These are phyloP conservation scores for Garra rufa DNA, from an alignment of 2,113 vertebrate species.

Conservation along the genomic window DNA sequence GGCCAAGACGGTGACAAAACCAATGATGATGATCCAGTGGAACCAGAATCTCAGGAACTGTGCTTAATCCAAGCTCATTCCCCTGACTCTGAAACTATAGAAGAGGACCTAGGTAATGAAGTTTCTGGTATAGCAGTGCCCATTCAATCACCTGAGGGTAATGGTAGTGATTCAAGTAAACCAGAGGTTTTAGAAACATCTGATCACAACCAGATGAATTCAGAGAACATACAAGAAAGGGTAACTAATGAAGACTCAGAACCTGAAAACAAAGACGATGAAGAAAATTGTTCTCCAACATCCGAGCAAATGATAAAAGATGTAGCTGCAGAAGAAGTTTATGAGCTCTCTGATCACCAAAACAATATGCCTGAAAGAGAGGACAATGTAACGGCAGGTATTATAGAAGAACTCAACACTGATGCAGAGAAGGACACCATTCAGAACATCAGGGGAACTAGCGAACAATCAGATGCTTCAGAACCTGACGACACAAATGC, in stretches of 20 bases:
- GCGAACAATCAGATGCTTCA: conserved; percentile 7
- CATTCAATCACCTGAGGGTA: conserved; percentile 19
- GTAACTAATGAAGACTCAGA: background rate
- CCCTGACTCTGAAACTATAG: background rate
- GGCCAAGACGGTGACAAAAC: background rate
- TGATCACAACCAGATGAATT: background rate
- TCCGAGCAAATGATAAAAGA: conserved; percentile 7
- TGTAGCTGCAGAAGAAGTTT: background rate
- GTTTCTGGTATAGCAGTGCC: conserved; percentile 2
- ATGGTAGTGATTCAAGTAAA: background rate
- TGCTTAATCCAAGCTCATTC: background rate
- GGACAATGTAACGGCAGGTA: background rate
- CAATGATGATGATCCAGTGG: conserved; percentile 13
- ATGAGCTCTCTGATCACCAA: conserved; percentile 5
- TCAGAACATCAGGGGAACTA: background rate
- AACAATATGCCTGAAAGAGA: background rate
- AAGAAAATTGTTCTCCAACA: background rate
- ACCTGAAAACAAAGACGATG: conserved; percentile 19
- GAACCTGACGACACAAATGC: conserved; percentile 9
- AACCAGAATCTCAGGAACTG: background rate
- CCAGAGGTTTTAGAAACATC: background rate
- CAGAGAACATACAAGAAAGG: background rate
- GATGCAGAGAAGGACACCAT: conserved; percentile 2
- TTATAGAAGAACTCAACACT: background rate
- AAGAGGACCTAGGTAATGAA: background rate